Evolutionary conservation across 2,113 vertebrate genomes (phyloP).

Genomic region (Campylomormyrus numenius): DNA sequence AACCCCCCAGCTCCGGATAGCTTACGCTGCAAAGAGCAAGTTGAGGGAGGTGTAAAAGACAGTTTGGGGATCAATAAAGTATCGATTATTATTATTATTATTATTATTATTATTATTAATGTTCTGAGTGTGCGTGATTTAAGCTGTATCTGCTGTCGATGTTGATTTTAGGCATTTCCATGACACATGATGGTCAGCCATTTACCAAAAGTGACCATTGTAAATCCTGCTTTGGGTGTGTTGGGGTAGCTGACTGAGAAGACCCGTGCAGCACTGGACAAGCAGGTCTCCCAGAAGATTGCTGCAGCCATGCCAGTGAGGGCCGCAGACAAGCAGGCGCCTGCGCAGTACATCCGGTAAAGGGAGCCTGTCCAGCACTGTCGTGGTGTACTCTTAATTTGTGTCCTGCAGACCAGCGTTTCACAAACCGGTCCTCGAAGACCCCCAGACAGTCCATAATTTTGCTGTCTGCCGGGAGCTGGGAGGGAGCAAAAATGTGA

Average conservation of each 20-base stretch:
- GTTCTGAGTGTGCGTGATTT: not conserved
- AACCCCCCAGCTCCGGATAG: too few relatives aligned
- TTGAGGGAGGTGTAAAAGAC: too few relatives aligned
- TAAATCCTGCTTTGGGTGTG: conserved; percentile 10
- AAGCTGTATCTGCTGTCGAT: not conserved
- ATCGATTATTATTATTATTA: not conserved
- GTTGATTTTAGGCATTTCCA: not conserved
- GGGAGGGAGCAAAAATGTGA: not conserved
- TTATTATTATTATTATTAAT: not conserved
- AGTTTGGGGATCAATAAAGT: too few relatives aligned
- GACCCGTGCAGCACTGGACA: conserved; percentile 83
- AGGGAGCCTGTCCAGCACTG: not conserved
- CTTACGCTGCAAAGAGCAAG: too few relatives aligned
- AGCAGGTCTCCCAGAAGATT: conserved; percentile 93
- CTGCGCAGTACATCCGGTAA: conserved; percentile 95
- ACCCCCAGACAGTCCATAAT: not conserved
- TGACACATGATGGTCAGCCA: not conserved
- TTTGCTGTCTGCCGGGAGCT: not conserved
- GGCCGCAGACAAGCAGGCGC: conserved; percentile 93
- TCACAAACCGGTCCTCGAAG: not conserved
- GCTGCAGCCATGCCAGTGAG: conserved; percentile 98
- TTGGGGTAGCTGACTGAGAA: conserved; percentile 87
- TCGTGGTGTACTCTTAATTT: not conserved
- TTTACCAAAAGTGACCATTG: not conserved
- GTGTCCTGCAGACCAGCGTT: not conserved